A percentile compares a stretch with the other conserved stretches of the same genome.
Conservation (phyloP, 2,797 vertebrate genomes). For the Rhinichthys osculus region DNA sequence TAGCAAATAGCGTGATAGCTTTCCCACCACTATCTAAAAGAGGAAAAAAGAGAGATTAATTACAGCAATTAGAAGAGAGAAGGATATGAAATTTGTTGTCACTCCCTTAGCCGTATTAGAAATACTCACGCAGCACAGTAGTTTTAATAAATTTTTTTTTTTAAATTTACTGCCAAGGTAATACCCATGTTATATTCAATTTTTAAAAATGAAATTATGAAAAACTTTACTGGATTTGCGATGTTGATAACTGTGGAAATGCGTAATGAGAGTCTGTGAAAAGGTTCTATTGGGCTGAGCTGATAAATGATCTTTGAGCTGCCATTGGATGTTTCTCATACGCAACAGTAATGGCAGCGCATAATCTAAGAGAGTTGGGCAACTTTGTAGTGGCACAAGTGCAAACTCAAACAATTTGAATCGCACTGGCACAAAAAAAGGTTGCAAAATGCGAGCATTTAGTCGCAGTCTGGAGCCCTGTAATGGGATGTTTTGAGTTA, state of each 20-base stretch:
- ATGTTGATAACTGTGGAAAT: too few relatives aligned
- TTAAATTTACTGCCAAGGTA: too few relatives aligned
- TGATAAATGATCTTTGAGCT: not conserved
- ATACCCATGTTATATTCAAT: not conserved
- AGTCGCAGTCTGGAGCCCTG: not conserved
- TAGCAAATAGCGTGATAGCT: too few relatives aligned
- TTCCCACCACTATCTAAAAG: not conserved
- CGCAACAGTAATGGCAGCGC: not conserved
- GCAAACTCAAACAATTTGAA: not conserved
- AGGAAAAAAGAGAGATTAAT: not conserved
- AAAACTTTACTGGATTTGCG: too few relatives aligned
- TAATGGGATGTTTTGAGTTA: slow-evolving; percentile 55
- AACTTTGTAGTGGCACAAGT: not conserved
- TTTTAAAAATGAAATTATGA: too few relatives aligned
- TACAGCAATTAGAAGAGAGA: not conserved
- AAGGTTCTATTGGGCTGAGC: not conserved
- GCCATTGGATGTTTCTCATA: not conserved
- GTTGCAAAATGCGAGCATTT: not conserved
- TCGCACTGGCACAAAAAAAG: not conserved
- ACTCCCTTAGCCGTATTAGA: too few relatives aligned
- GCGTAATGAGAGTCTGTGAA: too few relatives aligned
- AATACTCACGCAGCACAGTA: too few relatives aligned
- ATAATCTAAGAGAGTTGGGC: not conserved
- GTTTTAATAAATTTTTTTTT: too few relatives aligned
- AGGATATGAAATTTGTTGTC: too few relatives aligned